Evolutionary conservation across 2,797 vertebrate species (phyloP), one percentile per base, ranked within the genome.

Genomic region (Myotis findleyi): DNA sequence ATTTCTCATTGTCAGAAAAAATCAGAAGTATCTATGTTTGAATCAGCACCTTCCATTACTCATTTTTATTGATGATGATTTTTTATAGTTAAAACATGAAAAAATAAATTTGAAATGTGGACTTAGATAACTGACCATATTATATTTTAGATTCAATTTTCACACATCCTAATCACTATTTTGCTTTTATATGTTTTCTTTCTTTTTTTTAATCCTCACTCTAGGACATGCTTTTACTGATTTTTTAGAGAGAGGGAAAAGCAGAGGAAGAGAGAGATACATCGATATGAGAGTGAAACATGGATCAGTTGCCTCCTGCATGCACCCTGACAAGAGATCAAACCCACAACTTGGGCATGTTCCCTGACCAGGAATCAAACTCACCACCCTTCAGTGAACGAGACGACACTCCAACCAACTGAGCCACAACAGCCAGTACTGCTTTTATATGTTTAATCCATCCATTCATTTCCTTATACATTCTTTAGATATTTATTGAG

Each of bases 51-150:
- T 96, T 87, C 88, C 59, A 95, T 92, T 91, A 96, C 53, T 96
- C 90, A 96, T 96, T 96, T 93, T 95, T 96, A 97, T 86, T 88
- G 44, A 96, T 94, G 81, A 94, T 66, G 38, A 84, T 75, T 81
- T 77, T 90, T 92, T 79, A 83, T 30, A 91, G 88, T 71, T 72
- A 49, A 94, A 95, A 95, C 21, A 87, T 59, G n/a, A 87, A 93
- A 94, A 80, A 20, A 64, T 59, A 93, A 94, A 64, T 83, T 71
- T 91, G 33, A 95, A 96, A 87, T 84, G 62, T 17, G 4, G 18
- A 87, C 21, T 6, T 51, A 93, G 76, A 75, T 77, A 92, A 88
- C 85, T 68, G 51, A 92, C 71, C n/a, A 44, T 30, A 76, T 55
- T 77, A 85, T 21, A 81, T 41, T 27, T 53, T 44, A 66, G 41